A percentile compares a stretch with the other conserved stretches of the same genome.
phyloP scores from a whole-genome alignment of 2,888 invertebrate genomes.

The Pachymerium ferrugineum region DNA sequence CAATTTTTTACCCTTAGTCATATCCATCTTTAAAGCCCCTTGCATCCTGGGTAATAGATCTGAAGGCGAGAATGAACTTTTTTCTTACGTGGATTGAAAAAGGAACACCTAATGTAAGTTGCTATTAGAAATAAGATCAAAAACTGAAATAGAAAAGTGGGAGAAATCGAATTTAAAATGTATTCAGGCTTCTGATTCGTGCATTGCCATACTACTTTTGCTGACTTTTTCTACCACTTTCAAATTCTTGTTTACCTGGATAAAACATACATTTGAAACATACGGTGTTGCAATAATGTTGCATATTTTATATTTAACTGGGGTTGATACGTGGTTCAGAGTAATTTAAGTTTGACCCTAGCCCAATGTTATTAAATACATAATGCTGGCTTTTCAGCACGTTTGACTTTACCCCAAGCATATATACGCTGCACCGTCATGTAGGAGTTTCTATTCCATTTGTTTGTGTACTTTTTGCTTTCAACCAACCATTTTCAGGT shows the following conservation, averaged over 20 bases:
- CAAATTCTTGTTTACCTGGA: too few relatives aligned
- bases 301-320: too few relatives aligned
- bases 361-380: too few relatives aligned
- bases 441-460: not conserved
- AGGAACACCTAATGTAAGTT: constrained; percentile 20
- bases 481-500: not conserved
- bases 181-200: not conserved
- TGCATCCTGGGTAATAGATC: constrained; percentile 14
- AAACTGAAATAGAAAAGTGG: not conserved
- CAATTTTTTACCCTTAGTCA: constrained; percentile 46
- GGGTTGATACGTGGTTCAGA: too few relatives aligned
- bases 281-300: too few relatives aligned
- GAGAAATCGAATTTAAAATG: not conserved
- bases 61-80: constrained; percentile 4
- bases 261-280: too few relatives aligned
- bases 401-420: too few relatives aligned
- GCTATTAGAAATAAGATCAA: not conserved
- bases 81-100: not conserved
- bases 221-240: too few relatives aligned
- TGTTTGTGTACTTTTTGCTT: not conserved
- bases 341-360: too few relatives aligned
- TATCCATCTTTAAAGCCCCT: constrained; percentile 66
- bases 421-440: too few relatives aligned
- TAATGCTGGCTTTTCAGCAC: too few relatives aligned
- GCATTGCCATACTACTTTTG: too few relatives aligned